These are phyloP conservation scores for Artibeus lituratus DNA, from an alignment of 2,797 vertebrate species.

Conservation along the genomic window DNA sequence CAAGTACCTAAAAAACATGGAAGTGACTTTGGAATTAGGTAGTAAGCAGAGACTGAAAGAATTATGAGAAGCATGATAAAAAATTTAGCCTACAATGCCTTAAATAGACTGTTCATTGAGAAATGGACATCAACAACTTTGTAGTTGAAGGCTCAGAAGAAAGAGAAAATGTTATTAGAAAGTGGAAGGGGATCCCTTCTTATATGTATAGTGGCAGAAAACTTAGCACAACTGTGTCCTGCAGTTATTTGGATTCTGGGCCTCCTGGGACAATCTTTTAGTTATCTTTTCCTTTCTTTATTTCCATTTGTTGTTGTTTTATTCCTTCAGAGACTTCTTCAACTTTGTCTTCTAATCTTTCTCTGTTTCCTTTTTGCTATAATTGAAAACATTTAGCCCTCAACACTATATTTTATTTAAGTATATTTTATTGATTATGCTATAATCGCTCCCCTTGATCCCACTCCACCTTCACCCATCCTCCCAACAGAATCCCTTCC, in stretches of 20 bases:
- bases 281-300: not conserved
- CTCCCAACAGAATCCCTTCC: no score
- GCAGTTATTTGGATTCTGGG: not conserved
- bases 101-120: not conserved
- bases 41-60: not conserved
- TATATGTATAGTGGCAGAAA: not conserved
- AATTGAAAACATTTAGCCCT: not conserved
- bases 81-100: not conserved
- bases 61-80: not conserved
- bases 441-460: no score
- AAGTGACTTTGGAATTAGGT: not conserved
- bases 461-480: no score
- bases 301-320: not conserved
- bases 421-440: no score
- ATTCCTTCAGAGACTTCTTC: not conserved
- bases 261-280: not conserved
- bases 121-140: not conserved
- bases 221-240: not conserved
- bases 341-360: not conserved
- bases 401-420: no score
- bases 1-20: not conserved
- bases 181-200: not conserved
- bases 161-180: not conserved
- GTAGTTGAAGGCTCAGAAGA: not conserved
- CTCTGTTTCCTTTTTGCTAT: not conserved